Conservation (phyloP, 2,113 vertebrate species). For the Pedionomus torquatus region DNA sequence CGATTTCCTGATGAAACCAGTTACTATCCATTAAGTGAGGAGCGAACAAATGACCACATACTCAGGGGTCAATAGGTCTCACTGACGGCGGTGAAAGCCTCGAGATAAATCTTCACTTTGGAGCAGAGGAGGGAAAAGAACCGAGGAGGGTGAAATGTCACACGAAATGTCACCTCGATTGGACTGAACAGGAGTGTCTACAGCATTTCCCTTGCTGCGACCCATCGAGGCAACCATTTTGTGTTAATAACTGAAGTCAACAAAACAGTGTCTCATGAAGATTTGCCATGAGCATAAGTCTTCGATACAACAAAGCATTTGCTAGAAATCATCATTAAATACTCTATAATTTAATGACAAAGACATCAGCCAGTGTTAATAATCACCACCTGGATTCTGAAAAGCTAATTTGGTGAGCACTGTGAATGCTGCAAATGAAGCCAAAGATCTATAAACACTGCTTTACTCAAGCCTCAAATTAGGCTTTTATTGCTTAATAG, state of each 20-base stretch:
- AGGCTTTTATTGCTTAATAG: background rate
- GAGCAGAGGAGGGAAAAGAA: background rate
- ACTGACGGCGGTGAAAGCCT: background rate
- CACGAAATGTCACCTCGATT: background rate
- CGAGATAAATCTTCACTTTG: background rate
- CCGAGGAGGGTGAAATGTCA: background rate
- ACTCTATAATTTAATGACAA: background rate
- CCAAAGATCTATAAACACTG: background rate
- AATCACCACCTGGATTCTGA: background rate
- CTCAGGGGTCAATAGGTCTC: background rate
- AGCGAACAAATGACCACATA: background rate
- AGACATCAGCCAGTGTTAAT: background rate
- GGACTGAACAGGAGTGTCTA: background rate
- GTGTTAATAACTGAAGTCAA: background rate
- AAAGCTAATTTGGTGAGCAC: background rate
- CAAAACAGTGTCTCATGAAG: background rate
- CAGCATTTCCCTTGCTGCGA: background rate
- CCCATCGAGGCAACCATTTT: background rate
- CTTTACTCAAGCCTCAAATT: background rate
- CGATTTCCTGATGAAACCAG: background rate
- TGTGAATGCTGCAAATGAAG: background rate
- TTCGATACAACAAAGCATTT: background rate
- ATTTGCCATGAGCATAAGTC: background rate
- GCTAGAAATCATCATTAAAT: background rate
- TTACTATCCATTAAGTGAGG: background rate